A percentile compares a stretch with the other conserved stretches of the same genome.
phyloP scores from a whole-genome alignment of 92 coral and sea anemone species.

The Phenganax stokvisi region DNA sequence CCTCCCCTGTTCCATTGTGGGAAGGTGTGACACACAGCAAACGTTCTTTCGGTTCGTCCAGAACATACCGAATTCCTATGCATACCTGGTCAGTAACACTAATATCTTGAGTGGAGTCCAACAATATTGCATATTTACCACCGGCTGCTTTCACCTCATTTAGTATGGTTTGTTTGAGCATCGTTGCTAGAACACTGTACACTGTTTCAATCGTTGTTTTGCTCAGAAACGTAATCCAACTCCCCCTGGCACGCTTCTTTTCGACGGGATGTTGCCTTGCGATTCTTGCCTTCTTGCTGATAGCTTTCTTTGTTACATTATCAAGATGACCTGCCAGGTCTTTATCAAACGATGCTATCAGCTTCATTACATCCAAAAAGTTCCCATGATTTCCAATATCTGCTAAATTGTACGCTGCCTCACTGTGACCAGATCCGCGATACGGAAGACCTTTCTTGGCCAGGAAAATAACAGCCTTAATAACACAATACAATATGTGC shows the following conservation, averaged over 20 bases:
- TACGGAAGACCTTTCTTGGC: constrained; percentile 7
- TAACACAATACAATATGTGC: constrained; percentile 7
- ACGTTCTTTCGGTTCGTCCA: not conserved
- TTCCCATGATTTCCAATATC: constrained; percentile 7
- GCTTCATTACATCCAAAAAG: constrained; percentile 6
- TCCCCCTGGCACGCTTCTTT: constrained; percentile 18
- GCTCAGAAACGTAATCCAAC: constrained; percentile 12
- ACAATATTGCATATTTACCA: constrained; percentile 18
- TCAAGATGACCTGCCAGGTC: not conserved
- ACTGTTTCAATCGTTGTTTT: constrained; percentile 27
- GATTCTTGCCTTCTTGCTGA: constrained; percentile 8
- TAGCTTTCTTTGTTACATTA: not conserved
- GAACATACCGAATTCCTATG: not conserved
- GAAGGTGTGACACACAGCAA: not conserved
- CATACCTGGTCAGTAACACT: constrained; percentile 1
- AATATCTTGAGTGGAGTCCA: constrained; percentile 13
- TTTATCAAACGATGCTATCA: constrained; percentile 9
- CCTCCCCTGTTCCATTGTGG: not conserved
- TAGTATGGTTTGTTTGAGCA: constrained; percentile 24
- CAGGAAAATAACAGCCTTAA: constrained; percentile 12
- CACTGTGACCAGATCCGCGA: constrained; percentile 12
- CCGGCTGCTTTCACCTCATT: constrained; percentile 18
- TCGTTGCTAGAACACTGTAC: constrained; percentile 1
- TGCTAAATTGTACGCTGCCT: constrained; percentile 14
- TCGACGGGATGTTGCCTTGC: not conserved